Evolutionary conservation across 2,113 vertebrate genomes (phyloP).

Genomic region (Fregata magnificens): DNA sequence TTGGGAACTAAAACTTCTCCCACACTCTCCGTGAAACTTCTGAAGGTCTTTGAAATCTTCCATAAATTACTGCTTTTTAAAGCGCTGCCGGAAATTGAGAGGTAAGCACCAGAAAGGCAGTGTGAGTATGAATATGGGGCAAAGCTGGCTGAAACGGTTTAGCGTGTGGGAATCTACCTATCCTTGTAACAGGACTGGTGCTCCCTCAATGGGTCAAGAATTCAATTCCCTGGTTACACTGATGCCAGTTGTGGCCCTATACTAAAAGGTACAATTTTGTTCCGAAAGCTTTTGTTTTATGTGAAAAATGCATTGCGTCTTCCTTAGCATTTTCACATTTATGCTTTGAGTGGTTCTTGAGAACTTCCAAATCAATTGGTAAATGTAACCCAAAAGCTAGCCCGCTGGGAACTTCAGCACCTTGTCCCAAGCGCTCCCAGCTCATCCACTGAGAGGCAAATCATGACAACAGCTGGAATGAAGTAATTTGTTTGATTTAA

Average conservation of each 20-base stretch:
- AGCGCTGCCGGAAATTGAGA: neutral
- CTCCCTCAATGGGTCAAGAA: neutral
- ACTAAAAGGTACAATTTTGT: neutral
- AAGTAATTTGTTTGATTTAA: neutral
- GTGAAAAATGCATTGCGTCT: neutral
- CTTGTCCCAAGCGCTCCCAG: neutral
- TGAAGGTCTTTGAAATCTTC: conserved; percentile 24
- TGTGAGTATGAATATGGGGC: neutral
- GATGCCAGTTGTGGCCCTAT: neutral
- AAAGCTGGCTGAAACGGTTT: neutral
- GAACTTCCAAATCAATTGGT: neutral
- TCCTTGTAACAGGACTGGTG: neutral
- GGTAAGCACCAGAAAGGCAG: neutral
- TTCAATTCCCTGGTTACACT: neutral
- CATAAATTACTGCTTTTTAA: neutral
- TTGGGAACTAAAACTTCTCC: neutral
- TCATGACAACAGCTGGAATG: neutral
- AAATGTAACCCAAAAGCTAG: neutral
- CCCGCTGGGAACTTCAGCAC: neutral
- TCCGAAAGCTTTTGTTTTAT: neutral
- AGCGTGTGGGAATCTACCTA: neutral
- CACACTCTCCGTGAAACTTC: neutral
- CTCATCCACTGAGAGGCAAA: neutral
- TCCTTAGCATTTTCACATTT: neutral
- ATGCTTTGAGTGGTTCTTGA: neutral